phyloP scores from a whole-genome alignment of 2,113 vertebrate species.

The Corvus cornix region DNA sequence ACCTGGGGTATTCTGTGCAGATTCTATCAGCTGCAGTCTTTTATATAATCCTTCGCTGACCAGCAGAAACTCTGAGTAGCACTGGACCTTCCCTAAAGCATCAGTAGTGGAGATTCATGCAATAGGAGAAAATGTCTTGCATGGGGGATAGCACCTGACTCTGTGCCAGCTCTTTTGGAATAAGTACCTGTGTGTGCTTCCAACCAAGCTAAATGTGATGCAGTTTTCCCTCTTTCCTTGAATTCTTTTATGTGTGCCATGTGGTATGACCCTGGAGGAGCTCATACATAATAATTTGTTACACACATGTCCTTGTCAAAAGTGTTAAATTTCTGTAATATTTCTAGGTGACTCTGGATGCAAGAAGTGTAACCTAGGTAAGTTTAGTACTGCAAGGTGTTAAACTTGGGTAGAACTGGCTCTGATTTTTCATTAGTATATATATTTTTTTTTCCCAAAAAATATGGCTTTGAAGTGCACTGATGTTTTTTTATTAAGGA shows the following conservation, averaged over 20 bases:
- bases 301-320: conserved; percentile 41
- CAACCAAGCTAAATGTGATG: background rate
- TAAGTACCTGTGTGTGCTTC: background rate
- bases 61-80: background rate
- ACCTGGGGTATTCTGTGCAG: background rate
- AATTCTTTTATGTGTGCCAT: conserved; percentile 16
- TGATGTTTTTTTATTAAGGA: background rate
- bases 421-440: background rate
- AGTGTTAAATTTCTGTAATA: conserved; percentile 22
- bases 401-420: background rate
- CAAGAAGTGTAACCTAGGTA: background rate
- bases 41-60: background rate
- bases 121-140: background rate
- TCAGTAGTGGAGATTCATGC: background rate
- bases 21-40: background rate
- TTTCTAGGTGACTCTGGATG: conserved; percentile 21
- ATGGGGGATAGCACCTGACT: background rate
- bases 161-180: background rate
- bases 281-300: conserved; percentile 45
- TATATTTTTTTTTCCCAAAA: background rate
- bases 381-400: background rate
- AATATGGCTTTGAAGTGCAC: background rate
- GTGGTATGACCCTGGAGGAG: conserved; percentile 22
- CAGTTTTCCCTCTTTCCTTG: background rate
- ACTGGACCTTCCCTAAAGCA: background rate